A percentile compares a stretch with the other conserved stretches of the same genome.
These are phyloP conservation scores for Euwallacea similis DNA, from an alignment of 1,140 invertebrate genomes.

Conservation along the genomic window DNA sequence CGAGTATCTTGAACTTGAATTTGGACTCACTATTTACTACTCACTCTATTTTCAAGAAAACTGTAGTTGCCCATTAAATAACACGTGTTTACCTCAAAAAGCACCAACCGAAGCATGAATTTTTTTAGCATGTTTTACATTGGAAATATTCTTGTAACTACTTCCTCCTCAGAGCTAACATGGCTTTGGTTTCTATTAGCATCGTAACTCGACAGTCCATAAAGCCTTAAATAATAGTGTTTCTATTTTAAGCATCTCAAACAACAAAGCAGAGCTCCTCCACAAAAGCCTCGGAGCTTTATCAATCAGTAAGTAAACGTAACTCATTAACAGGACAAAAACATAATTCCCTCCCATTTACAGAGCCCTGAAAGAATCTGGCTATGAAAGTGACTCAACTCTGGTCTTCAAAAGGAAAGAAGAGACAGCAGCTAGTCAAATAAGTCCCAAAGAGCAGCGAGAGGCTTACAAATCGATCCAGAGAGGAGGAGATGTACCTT, in stretches of 20 bases:
- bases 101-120: slow-evolving; percentile 18
- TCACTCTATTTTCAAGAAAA: too few species aligned
- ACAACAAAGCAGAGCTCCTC: slow-evolving; percentile 62
- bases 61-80: too few species aligned
- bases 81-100: too few species aligned
- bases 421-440: slow-evolving; percentile 62
- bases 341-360: neutral
- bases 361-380: slow-evolving; percentile 83
- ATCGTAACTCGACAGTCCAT: too few species aligned
- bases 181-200: too few species aligned
- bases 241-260: slow-evolving; percentile 59
- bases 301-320: slow-evolving; percentile 68
- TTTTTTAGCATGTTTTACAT: slow-evolving; percentile 8
- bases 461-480: slow-evolving; percentile 83
- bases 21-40: too few species aligned
- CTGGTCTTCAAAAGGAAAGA: slow-evolving; percentile 77
- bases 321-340: neutral
- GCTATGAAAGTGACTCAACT: slow-evolving; percentile 89
- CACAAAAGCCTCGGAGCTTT: slow-evolving; percentile 63
- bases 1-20: too few species aligned
- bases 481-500: slow-evolving; percentile 87
- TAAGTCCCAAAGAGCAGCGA: slow-evolving; percentile 78
- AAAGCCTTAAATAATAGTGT: too few species aligned
- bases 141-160: neutral
- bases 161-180: neutral